These are phyloP conservation scores for Thalassophryne amazonica DNA, from an alignment of 2,797 vertebrate genomes.

Conservation along the genomic window DNA sequence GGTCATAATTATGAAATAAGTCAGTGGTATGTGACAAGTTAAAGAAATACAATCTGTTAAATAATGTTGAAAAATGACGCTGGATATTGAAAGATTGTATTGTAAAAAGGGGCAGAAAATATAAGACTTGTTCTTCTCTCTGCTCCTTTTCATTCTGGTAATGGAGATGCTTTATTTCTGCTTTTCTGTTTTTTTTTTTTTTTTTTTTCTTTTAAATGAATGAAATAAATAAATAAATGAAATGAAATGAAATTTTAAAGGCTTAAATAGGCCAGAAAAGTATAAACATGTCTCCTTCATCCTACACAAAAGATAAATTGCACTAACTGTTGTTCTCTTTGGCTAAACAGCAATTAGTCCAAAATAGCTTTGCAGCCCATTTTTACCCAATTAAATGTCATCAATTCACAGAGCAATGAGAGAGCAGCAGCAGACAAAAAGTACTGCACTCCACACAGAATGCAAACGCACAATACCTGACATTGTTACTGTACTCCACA, in stretches of 20 bases:
- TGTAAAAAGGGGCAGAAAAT: no score
- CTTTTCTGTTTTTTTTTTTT: no score
- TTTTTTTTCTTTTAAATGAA: no score
- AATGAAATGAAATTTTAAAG: constrained; percentile 12
- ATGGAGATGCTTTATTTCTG: no score
- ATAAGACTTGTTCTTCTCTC: no score
- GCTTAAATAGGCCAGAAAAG: constrained; percentile 45
- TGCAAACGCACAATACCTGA: constrained; percentile 16
- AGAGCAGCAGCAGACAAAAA: constrained; percentile 9
- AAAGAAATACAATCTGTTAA: no score
- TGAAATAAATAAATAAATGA: constrained; percentile 21
- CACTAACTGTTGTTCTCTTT: constrained; percentile 28
- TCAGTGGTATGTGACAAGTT: no score
- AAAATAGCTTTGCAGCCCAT: not conserved
- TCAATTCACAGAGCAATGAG: constrained; percentile 25
- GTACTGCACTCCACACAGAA: not conserved
- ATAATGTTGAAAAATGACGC: no score
- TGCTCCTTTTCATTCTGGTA: no score
- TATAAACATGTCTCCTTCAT: constrained; percentile 35
- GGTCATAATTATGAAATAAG: no score
- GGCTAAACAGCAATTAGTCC: constrained; percentile 46
- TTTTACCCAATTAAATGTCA: constrained; percentile 48
- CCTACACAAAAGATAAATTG: constrained; percentile 27
- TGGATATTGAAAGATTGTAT: no score
- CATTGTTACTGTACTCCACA: not conserved